Conservation (phyloP, 2,113 vertebrate genomes). For the Solea senegalensis region DNA sequence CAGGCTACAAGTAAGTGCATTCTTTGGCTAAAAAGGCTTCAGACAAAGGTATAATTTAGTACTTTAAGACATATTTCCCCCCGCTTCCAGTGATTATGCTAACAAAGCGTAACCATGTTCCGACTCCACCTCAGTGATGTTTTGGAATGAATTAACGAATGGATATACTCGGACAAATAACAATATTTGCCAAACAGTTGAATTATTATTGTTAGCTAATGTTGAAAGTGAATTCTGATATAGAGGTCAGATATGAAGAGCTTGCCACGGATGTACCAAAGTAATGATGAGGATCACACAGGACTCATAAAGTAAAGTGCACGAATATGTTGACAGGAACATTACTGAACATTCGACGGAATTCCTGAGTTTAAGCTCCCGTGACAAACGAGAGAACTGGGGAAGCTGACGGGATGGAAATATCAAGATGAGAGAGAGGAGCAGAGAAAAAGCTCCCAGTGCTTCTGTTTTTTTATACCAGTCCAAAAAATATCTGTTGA, state of each 20-base stretch:
- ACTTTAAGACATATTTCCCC: no score
- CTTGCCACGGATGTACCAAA: background rate
- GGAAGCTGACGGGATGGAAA: slow-evolving; percentile 67
- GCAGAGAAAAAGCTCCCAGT: slow-evolving; percentile 62
- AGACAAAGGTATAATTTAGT: no score
- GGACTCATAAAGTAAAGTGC: slow-evolving; percentile 62
- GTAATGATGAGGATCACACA: slow-evolving; percentile 39
- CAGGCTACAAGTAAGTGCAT: no score
- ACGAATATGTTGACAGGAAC: slow-evolving; percentile 42
- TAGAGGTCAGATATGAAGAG: background rate
- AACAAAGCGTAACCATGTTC: no score
- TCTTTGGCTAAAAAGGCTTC: no score
- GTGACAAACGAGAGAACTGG: slow-evolving; percentile 85
- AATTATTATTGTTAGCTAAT: no score
- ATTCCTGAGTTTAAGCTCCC: slow-evolving; percentile 96
- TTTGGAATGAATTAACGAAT: no score
- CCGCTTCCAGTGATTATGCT: no score
- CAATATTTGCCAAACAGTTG: no score
- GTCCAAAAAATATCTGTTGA: slow-evolving; percentile 65
- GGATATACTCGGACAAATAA: no score
- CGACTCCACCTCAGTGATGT: no score
- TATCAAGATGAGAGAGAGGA: slow-evolving; percentile 29
- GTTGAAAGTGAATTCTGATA: background rate
- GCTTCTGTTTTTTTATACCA: slow-evolving; percentile 50
- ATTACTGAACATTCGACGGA: slow-evolving; percentile 92